A percentile compares a stretch with the other conserved stretches of the same genome.
Evolutionary conservation across 30 jellyfish, hydroid and myxozoan species (phyloP).

Genomic region (Morbakka virulenta): DNA sequence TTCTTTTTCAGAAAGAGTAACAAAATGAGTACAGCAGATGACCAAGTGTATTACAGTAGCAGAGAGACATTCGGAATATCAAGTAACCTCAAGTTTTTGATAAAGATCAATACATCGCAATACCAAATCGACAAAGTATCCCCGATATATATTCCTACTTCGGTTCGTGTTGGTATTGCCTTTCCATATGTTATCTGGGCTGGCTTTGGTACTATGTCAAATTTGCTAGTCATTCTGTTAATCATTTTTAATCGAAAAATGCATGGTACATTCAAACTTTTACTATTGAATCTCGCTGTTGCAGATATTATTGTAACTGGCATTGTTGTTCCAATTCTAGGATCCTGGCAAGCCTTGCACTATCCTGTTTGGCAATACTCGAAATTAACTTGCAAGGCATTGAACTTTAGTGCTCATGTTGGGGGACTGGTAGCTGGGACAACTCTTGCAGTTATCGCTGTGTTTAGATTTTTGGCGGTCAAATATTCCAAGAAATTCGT

Average conservation of each 20-base stretch:
- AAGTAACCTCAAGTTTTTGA: conserved; percentile 22
- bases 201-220: conserved; percentile 35
- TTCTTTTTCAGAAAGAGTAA: too few relatives aligned
- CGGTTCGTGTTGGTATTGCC: conserved; percentile 21
- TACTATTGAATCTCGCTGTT: conserved; percentile 55
- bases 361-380: conserved; percentile 60
- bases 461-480: conserved; percentile 54
- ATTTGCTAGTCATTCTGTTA: conserved; percentile 35
- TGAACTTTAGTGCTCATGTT: conserved; percentile 41
- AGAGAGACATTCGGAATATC: conserved; percentile 60
- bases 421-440: conserved; percentile 73
- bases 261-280: conserved; percentile 56
- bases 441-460: conserved; percentile 59
- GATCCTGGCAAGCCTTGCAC: conserved; percentile 32
- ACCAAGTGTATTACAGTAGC: neutral
- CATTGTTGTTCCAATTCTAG: conserved; percentile 52
- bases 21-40: too few relatives aligned
- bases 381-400: conserved; percentile 7
- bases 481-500: conserved; percentile 40
- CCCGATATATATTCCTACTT: too few relatives aligned
- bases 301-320: conserved; percentile 56
- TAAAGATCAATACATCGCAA: neutral
- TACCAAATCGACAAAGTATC: neutral
- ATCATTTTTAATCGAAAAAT: conserved; percentile 11
- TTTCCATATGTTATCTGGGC: conserved; percentile 29